Conservation (phyloP, 2,888 invertebrate genomes). For the Nomada goodeniana region DNA sequence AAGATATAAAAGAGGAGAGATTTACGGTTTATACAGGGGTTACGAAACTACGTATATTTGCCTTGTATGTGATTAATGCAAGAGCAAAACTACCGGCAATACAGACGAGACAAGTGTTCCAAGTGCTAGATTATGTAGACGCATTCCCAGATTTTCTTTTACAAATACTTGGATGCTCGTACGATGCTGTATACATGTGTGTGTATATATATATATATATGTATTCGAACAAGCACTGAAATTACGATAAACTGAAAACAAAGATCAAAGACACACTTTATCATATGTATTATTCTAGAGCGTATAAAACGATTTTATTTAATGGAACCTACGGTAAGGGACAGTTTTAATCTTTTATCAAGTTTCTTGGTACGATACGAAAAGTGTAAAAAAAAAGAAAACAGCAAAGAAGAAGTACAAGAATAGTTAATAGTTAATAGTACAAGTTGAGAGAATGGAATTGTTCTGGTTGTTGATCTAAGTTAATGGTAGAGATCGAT, state of each 20-base stretch:
- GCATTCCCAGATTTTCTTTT: slow-evolving; percentile 40
- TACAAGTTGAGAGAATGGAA: background rate
- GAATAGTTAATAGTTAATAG: background rate
- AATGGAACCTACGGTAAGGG: slow-evolving; percentile 25
- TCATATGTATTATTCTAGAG: slow-evolving; percentile 14
- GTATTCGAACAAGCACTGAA: slow-evolving; percentile 43
- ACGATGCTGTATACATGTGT: slow-evolving; percentile 42
- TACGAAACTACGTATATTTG: slow-evolving; percentile 29
- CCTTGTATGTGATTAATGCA: slow-evolving; percentile 45
- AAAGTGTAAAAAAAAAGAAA: background rate
- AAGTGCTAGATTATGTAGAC: slow-evolving; percentile 29
- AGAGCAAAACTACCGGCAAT: slow-evolving; percentile 39
- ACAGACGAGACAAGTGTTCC: slow-evolving; percentile 33
- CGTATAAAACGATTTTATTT: slow-evolving; percentile 1
- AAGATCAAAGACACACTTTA: slow-evolving; percentile 35
- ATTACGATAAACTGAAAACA: slow-evolving; percentile 27
- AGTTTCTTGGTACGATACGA: background rate
- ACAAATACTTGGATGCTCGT: slow-evolving; percentile 49
- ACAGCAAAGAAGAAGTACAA: background rate
- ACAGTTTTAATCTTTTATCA: background rate
- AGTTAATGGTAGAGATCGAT: slow-evolving; percentile 6
- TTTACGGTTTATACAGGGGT: slow-evolving; percentile 27
- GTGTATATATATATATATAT: slow-evolving; percentile 1
- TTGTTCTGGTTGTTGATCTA: slow-evolving; percentile 19
- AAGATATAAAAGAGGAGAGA: slow-evolving; percentile 14